Conservation (phyloP, 2,113 vertebrate genomes). For the Nansenia antarctica region DNA sequence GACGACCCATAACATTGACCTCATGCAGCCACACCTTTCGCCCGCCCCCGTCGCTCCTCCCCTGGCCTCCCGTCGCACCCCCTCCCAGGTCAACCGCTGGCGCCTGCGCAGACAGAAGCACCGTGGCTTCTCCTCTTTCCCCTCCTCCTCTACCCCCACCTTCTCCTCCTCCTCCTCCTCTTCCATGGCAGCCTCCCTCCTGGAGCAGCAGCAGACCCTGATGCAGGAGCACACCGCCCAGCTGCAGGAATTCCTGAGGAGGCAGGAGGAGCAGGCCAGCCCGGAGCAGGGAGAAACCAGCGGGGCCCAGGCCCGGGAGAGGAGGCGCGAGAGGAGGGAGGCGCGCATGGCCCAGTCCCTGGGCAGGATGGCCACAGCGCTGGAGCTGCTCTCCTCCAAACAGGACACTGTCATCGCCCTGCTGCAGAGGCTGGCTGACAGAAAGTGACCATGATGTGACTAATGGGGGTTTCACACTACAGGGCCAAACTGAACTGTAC, state of each 20-base stretch:
- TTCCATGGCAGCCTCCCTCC: conserved; percentile 3
- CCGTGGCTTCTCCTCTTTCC: conserved; percentile 31
- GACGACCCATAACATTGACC: conserved; percentile 22
- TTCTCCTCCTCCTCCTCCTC: not conserved
- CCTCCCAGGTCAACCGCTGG: conserved; percentile 41
- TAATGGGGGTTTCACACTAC: not conserved
- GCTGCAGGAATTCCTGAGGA: conserved; percentile 61
- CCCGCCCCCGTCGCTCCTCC: not conserved
- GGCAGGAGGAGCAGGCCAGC: conserved; percentile 65
- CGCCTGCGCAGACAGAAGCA: conserved; percentile 53
- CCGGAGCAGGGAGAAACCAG: conserved; percentile 59
- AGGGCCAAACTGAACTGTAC: not conserved
- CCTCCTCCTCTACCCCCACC: conserved; percentile 31
- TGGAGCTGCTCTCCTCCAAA: conserved; percentile 79
- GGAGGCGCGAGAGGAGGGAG: conserved; percentile 70
- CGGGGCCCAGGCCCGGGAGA: conserved; percentile 65
- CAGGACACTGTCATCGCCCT: conserved; percentile 80
- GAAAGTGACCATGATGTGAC: conserved; percentile 44
- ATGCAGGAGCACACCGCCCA: conserved; percentile 42
- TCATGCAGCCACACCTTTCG: not conserved
- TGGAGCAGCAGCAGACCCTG: conserved; percentile 43
- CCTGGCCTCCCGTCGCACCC: conserved; percentile 44
- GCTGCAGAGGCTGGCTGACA: conserved; percentile 76
- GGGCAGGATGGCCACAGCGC: conserved; percentile 71
- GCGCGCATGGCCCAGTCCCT: conserved; percentile 67